A percentile compares a stretch with the other conserved stretches of the same genome.
Evolutionary conservation across 2,113 vertebrate species (phyloP).

Genomic region (Sinocyclocheilus anophthalmus): DNA sequence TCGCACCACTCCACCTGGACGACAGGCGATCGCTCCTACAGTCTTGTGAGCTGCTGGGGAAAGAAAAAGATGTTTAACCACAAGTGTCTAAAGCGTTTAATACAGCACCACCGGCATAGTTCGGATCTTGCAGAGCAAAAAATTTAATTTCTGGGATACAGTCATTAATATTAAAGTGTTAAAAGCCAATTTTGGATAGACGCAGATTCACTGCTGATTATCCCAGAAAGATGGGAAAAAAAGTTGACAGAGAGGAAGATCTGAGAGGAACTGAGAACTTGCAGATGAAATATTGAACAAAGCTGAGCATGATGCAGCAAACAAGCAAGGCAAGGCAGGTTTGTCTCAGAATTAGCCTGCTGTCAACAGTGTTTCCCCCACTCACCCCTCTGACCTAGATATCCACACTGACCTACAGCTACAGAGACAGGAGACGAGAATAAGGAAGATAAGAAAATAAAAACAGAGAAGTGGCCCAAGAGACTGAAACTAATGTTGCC

Average conservation of each 20-base stretch:
- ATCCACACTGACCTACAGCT: constrained; percentile 85
- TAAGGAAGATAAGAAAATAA: constrained; percentile 24
- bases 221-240: constrained; percentile 1
- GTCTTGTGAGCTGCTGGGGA: constrained; percentile 82
- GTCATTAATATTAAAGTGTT: not conserved
- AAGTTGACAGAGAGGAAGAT: not conserved
- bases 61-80: constrained; percentile 21
- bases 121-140: not conserved
- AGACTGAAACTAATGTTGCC: not conserved
- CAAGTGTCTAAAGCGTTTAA: not conserved
- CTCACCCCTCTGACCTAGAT: constrained; percentile 88
- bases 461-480: constrained; percentile 17
- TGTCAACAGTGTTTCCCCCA: constrained; percentile 51
- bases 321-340: not conserved
- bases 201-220: not conserved
- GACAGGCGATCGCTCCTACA: constrained; percentile 74
- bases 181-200: not conserved
- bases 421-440: constrained; percentile 30
- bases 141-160: not conserved
- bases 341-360: not conserved
- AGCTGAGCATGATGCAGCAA: constrained; percentile 26
- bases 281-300: constrained; percentile 11
- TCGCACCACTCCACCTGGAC: constrained; percentile 85
- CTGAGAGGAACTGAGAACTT: not conserved
- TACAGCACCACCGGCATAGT: not conserved